Conservation (phyloP, 53 echinoderm and acorn worm genomes). For the Glandiceps talaboti region DNA sequence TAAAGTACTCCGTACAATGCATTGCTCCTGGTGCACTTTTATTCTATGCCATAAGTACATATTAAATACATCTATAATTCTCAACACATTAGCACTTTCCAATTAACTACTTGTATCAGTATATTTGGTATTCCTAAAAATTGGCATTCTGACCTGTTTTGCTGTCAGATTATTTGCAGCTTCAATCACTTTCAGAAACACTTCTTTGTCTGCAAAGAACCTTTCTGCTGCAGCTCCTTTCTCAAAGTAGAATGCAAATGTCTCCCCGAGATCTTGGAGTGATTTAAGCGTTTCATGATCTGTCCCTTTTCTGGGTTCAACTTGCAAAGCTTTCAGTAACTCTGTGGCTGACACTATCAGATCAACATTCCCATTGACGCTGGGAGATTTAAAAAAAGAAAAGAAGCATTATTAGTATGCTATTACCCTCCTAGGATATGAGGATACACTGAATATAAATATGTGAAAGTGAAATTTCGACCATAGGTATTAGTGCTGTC, state of each 20-base stretch:
- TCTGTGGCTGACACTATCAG: constrained; percentile 77
- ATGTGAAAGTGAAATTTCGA: neutral
- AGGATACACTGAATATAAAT: no score
- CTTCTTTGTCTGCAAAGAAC: constrained; percentile 41
- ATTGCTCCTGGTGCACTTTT: no score
- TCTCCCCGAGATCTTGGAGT: constrained; percentile 50
- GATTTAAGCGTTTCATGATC: constrained; percentile 50
- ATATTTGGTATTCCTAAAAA: no score
- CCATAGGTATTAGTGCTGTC: neutral
- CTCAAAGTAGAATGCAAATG: constrained; percentile 56
- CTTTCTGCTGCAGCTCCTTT: constrained; percentile 76
- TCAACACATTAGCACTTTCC: no score
- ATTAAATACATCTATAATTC: no score
- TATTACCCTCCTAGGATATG: no score
- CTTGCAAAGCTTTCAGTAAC: constrained; percentile 38
- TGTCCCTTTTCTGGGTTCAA: constrained; percentile 18
- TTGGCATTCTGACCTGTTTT: constrained; percentile 74
- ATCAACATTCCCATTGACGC: constrained; percentile 85
- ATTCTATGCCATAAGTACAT: no score
- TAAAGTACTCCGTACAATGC: no score
- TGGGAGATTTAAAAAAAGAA: no score
- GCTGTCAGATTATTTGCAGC: constrained; percentile 51
- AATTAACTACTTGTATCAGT: no score
- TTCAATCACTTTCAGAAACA: constrained; percentile 38
- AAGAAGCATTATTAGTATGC: no score